A percentile compares a stretch with the other conserved stretches of the same genome.
These are phyloP conservation scores for Parnassius apollo DNA, from an alignment of 2,888 invertebrate genomes.

Conservation along the genomic window DNA sequence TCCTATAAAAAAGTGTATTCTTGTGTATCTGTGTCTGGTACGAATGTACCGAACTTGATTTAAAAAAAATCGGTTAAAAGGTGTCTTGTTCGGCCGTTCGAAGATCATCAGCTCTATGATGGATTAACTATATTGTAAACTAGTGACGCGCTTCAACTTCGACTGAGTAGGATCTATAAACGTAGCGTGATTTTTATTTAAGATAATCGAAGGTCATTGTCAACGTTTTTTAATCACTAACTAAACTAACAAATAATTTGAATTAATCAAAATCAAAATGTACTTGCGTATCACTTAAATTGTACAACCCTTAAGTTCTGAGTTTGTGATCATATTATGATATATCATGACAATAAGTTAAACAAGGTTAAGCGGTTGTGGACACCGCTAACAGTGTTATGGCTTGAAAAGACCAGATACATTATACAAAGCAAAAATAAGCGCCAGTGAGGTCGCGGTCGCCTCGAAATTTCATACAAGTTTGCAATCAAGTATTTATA, in stretches of 20 bases:
- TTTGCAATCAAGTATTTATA: too few relatives aligned
- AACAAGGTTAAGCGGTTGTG: conserved; percentile 66
- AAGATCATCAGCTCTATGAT: too few relatives aligned
- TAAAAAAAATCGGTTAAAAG: too few relatives aligned
- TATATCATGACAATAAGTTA: conserved; percentile 54
- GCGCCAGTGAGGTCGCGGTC: conserved; percentile 64
- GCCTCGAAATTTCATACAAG: not conserved
- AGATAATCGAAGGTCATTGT: too few relatives aligned
- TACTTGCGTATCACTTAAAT: not conserved
- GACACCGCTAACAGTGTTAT: conserved; percentile 48
- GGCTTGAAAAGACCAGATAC: conserved; percentile 49
- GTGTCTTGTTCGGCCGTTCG: too few relatives aligned
- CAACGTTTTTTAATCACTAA: conserved; percentile 25
- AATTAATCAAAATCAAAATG: conserved; percentile 29
- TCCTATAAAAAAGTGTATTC: too few relatives aligned
- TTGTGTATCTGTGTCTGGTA: too few relatives aligned
- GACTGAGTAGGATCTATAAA: too few relatives aligned
- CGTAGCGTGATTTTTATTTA: too few relatives aligned
- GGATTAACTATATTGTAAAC: too few relatives aligned
- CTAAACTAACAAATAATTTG: conserved; percentile 2
- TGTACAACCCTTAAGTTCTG: conserved; percentile 14
- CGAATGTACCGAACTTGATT: too few relatives aligned
- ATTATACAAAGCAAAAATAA: conserved; percentile 56
- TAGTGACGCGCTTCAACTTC: too few relatives aligned
- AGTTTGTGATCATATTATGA: conserved; percentile 41